A percentile compares a stretch with the other conserved stretches of the same genome.
Conservation (phyloP, 2,113 vertebrate species). For the Balaenoptera acutorostrata region DNA sequence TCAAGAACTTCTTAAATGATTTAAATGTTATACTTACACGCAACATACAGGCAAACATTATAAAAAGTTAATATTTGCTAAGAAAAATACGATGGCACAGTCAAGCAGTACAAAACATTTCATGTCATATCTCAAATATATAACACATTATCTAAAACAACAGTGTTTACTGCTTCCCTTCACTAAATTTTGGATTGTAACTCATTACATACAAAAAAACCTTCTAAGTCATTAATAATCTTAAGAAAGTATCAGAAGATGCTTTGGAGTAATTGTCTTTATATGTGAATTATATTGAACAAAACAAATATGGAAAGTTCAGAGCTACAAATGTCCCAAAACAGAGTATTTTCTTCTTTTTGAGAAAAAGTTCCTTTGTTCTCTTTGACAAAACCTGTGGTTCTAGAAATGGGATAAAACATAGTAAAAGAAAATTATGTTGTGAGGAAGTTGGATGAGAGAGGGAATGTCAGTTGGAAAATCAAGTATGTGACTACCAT, state of each 20-base stretch:
- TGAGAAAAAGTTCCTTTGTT: not conserved
- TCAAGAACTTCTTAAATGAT: not conserved
- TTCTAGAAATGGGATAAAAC: not conserved
- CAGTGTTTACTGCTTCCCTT: not conserved
- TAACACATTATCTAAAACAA: not conserved
- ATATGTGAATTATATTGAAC: constrained; percentile 29
- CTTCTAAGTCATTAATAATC: not conserved
- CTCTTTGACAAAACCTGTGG: not conserved
- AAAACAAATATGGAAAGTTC: constrained; percentile 3
- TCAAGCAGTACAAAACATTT: not conserved
- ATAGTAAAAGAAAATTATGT: not conserved
- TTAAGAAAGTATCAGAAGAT: constrained; percentile 9
- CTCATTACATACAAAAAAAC: not conserved
- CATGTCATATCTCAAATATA: not conserved
- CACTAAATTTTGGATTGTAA: not conserved
- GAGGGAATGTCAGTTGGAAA: not conserved
- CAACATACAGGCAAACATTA: not conserved
- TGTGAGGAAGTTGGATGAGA: not conserved
- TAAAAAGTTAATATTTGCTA: constrained; percentile 1
- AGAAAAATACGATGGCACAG: not conserved
- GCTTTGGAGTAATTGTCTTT: constrained; percentile 13
- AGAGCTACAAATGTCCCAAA: not conserved
- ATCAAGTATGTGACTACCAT: not conserved
- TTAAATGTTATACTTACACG: not conserved
- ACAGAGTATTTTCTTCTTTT: not conserved